Evolutionary conservation across 2,888 invertebrate genomes (phyloP).

Genomic region (Acanthacorydalis orientalis): DNA sequence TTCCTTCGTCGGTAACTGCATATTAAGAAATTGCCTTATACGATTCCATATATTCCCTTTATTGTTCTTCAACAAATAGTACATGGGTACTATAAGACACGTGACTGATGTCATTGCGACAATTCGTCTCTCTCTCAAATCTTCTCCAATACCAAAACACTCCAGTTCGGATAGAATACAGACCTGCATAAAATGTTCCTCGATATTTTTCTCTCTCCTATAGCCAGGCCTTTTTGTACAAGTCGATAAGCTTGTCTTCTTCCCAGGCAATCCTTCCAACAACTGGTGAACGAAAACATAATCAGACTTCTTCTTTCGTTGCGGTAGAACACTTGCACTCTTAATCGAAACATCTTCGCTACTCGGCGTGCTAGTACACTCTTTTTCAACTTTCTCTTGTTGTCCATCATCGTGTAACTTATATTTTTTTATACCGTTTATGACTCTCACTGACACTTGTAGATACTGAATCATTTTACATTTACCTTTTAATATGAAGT

Average conservation of each 20-base stretch:
- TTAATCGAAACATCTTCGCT: too few relatives aligned
- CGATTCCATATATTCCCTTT: conserved; percentile 47
- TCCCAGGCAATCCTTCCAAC: too few relatives aligned
- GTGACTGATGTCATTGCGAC: conserved; percentile 18
- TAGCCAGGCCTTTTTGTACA: too few relatives aligned
- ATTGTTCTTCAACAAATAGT: conserved; percentile 30
- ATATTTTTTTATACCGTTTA: too few relatives aligned
- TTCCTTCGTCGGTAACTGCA: conserved; percentile 37
- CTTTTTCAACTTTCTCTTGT: too few relatives aligned
- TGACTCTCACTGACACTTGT: too few relatives aligned
- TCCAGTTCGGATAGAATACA: neutral
- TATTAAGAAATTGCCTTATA: conserved; percentile 39
- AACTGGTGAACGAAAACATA: too few relatives aligned
- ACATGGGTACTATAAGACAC: conserved; percentile 23
- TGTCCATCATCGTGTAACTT: too few relatives aligned
- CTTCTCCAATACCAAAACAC: conserved; percentile 16
- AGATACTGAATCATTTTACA: conserved; percentile 32
- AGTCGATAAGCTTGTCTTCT: too few relatives aligned
- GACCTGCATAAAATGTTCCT: neutral
- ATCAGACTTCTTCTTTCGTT: too few relatives aligned
- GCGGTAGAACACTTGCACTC: conserved; percentile 17
- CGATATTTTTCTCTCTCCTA: too few relatives aligned
- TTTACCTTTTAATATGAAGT: conserved; percentile 36
- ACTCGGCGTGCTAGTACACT: too few relatives aligned
- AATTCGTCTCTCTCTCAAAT: conserved; percentile 22